Conservation (phyloP, 2,113 vertebrate genomes). For the Bolborhynchus lineola region DNA sequence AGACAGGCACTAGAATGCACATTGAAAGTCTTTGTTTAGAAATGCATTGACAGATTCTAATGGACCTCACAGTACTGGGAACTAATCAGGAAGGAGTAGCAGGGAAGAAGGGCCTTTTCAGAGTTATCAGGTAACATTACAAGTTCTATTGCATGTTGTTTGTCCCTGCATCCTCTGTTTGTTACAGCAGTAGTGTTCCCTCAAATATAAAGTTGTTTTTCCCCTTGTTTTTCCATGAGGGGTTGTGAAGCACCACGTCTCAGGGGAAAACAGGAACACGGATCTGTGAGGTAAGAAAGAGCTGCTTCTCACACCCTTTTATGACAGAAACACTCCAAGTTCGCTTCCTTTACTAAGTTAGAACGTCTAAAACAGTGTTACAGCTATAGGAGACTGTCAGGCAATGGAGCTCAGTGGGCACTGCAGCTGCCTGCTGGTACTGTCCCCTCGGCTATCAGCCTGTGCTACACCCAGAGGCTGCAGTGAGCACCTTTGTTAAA, state of each 20-base stretch:
- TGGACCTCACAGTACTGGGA: background rate
- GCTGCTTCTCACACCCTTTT: background rate
- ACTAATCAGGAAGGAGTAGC: background rate
- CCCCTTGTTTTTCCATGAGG: background rate
- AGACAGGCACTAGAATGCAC: background rate
- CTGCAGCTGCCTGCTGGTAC: background rate
- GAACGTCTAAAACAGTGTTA: background rate
- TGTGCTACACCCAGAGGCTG: rapidly evolving
- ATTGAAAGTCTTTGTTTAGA: background rate
- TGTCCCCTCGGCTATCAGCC: rapidly evolving
- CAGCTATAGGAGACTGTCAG: background rate
- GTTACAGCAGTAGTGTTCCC: background rate
- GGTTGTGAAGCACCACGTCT: background rate
- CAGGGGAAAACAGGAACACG: background rate
- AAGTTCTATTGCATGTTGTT: background rate
- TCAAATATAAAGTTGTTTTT: background rate
- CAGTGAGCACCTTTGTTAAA: background rate
- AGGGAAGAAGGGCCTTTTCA: background rate
- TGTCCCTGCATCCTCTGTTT: background rate
- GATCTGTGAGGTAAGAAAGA: background rate
- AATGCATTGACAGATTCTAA: background rate
- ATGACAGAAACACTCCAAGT: background rate
- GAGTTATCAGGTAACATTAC: background rate
- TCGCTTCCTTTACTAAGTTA: background rate
- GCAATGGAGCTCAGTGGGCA: background rate